Percentiles rank a stretch among this genome's conserved stretches.
These are phyloP conservation scores for Centrocercus urophasianus DNA, from an alignment of 2,113 vertebrate genomes.

Conservation along the genomic window DNA sequence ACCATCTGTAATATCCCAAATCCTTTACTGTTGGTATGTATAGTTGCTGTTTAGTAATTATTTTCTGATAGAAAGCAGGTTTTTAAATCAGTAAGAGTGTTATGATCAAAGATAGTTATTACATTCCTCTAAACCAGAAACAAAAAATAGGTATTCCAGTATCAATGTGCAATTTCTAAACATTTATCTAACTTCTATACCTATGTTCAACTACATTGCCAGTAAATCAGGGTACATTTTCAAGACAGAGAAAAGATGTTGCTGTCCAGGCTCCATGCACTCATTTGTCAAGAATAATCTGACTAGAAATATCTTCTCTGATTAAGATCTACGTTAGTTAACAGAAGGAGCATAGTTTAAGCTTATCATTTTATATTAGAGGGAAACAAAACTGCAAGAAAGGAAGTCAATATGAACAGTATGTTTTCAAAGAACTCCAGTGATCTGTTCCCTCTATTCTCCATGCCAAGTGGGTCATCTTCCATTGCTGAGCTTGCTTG, in stretches of 20 bases:
- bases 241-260: background rate
- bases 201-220: background rate
- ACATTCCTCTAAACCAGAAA: background rate
- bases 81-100: background rate
- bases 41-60: background rate
- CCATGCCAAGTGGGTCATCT: background rate
- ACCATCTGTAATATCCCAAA: background rate
- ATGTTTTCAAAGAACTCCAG: background rate
- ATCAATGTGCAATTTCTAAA: background rate
- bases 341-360: background rate
- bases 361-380: background rate
- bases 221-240: background rate
- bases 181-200: background rate
- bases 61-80: background rate
- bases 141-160: background rate
- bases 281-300: background rate
- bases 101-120: background rate
- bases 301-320: background rate
- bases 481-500: background rate
- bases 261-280: background rate
- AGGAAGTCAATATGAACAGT: accelerated
- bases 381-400: background rate
- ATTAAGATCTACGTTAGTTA: background rate
- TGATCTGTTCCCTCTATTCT: background rate
- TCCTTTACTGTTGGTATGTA: background rate